These are phyloP conservation scores for Callimorpha dominula DNA, from an alignment of 2,888 invertebrate genomes.

Conservation along the genomic window DNA sequence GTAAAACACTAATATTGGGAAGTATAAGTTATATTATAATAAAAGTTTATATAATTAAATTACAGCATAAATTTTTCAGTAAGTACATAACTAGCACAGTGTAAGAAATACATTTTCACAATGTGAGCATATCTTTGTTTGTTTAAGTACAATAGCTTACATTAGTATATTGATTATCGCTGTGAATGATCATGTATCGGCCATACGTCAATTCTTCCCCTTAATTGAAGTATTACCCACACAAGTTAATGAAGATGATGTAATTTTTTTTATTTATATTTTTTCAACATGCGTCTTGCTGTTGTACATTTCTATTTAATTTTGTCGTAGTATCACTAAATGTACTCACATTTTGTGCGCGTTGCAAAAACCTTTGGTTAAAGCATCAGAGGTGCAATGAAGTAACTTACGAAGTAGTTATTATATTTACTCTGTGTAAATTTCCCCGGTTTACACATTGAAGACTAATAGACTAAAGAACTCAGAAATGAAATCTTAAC, in stretches of 20 bases:
- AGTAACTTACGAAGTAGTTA: slow-evolving; percentile 60
- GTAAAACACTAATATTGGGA: slow-evolving; percentile 76
- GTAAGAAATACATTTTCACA: slow-evolving; percentile 79
- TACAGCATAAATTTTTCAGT: slow-evolving; percentile 81
- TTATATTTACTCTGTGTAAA: slow-evolving; percentile 72
- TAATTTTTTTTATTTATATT: slow-evolving; percentile 47
- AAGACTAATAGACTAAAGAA: slow-evolving; percentile 63
- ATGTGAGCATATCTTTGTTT: slow-evolving; percentile 80
- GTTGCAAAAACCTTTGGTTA: slow-evolving; percentile 72
- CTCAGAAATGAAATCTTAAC: slow-evolving; percentile 59
- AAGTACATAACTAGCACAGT: slow-evolving; percentile 82
- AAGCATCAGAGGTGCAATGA: slow-evolving; percentile 77
- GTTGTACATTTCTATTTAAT: slow-evolving; percentile 35
- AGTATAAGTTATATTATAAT: slow-evolving; percentile 85
- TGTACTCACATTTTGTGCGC: slow-evolving; percentile 74
- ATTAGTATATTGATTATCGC: slow-evolving; percentile 63
- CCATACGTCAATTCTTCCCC: slow-evolving; percentile 84
- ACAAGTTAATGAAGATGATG: slow-evolving; percentile 57
- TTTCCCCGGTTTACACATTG: slow-evolving; percentile 84
- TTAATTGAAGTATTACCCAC: slow-evolving; percentile 79
- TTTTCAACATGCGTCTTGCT: slow-evolving; percentile 48
- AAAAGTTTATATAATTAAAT: slow-evolving; percentile 85
- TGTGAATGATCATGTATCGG: slow-evolving; percentile 60
- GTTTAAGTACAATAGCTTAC: slow-evolving; percentile 73
- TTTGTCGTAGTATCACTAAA: slow-evolving; percentile 50